phyloP scores from a whole-genome alignment of 2,888 invertebrate genomes.

The Nemotelus nigrinus region DNA sequence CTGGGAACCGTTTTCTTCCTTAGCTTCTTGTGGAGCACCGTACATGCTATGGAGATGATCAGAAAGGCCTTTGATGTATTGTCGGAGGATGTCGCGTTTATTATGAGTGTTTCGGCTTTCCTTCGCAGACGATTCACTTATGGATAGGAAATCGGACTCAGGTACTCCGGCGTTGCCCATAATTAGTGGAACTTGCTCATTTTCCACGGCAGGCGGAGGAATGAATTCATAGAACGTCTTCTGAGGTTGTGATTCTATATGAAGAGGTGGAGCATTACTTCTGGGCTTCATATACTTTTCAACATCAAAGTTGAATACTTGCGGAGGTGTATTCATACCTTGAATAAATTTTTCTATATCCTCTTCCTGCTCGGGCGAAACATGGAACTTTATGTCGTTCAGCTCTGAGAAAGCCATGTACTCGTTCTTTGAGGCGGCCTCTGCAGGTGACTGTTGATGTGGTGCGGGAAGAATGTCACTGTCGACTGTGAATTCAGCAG shows the following conservation, averaged over 20 bases:
- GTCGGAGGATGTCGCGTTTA: constrained; percentile 52
- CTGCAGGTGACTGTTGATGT: constrained; percentile 37
- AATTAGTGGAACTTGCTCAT: constrained; percentile 48
- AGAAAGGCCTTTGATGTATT: constrained; percentile 53
- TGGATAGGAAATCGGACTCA: not conserved
- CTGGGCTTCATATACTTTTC: constrained; percentile 52
- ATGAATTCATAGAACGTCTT: constrained; percentile 52
- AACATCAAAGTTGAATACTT: constrained; percentile 54
- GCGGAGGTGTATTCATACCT: constrained; percentile 53
- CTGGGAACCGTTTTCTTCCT: not conserved
- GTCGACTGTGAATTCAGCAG: not conserved
- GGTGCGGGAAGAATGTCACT: constrained; percentile 26
- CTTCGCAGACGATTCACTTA: not conserved
- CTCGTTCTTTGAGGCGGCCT: constrained; percentile 27
- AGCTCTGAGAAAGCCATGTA: constrained; percentile 49
- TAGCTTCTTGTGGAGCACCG: not conserved
- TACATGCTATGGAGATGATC: constrained; percentile 21
- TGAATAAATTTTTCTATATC: constrained; percentile 53
- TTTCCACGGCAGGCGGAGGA: constrained; percentile 48
- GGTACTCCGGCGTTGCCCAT: constrained; percentile 7
- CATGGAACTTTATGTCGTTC: constrained; percentile 52
- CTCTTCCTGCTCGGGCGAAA: constrained; percentile 52
- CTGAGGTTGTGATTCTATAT: constrained; percentile 42
- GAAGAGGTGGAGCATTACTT: constrained; percentile 32
- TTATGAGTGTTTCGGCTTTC: not conserved